These are phyloP conservation scores for Argya squamiceps DNA, from an alignment of 2,797 vertebrate genomes.

Conservation along the genomic window DNA sequence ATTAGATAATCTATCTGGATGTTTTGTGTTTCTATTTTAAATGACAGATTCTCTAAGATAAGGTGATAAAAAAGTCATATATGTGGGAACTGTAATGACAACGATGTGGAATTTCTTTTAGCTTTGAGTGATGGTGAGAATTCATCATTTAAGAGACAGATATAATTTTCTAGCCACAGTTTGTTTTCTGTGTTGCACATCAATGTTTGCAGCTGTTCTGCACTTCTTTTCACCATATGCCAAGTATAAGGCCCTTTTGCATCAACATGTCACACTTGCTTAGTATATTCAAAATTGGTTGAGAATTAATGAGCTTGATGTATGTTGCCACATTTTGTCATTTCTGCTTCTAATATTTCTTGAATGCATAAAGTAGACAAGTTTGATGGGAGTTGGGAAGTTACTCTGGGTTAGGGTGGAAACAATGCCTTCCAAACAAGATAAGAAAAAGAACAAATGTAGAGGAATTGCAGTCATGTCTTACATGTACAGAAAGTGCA, in stretches of 20 bases:
- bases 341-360: conserved; percentile 5
- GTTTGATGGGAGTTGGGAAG: not conserved
- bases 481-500: not conserved
- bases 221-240: conserved; percentile 2
- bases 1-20: conserved; percentile 20
- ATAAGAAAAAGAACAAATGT: not conserved
- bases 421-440: not conserved
- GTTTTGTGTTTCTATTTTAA: conserved; percentile 1
- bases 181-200: conserved; percentile 11
- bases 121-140: conserved; percentile 39
- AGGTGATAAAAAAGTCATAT: conserved; percentile 28
- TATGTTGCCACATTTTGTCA: not conserved
- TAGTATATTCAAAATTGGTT: conserved; percentile 15
- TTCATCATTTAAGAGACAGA: conserved; percentile 39
- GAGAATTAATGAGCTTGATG: not conserved
- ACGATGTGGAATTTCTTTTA: conserved; percentile 6
- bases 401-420: not conserved
- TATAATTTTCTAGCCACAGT: conserved; percentile 16
- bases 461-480: not conserved
- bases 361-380: not conserved
- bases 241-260: conserved; percentile 4
- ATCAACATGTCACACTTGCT: conserved; percentile 1
- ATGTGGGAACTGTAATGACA: not conserved
- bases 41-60: conserved; percentile 11
- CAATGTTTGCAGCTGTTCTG: not conserved